Percentiles rank a stretch among this genome's conserved stretches.
phyloP scores from a whole-genome alignment of 2,797 vertebrate species.

The Bovichtus variegatus region DNA sequence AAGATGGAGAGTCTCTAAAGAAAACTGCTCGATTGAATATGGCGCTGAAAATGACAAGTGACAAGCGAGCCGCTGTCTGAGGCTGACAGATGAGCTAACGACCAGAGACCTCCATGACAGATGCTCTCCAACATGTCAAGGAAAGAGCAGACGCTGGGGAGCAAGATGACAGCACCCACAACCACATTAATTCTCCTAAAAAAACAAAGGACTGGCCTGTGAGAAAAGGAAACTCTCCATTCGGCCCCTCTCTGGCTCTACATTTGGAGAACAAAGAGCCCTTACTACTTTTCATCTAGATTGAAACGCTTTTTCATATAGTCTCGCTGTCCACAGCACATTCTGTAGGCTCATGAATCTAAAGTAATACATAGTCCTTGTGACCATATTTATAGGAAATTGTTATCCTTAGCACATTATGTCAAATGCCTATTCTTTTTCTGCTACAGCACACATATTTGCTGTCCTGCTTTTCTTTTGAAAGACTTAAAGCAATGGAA shows the following conservation, averaged over 20 bases:
- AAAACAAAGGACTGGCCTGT: constrained; percentile 42
- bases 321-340: background rate
- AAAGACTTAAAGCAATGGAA: background rate
- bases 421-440: background rate
- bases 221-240: constrained; percentile 31
- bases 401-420: background rate
- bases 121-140: constrained; percentile 75
- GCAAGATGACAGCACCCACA: constrained; percentile 56
- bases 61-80: constrained; percentile 77
- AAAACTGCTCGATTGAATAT: constrained; percentile 73
- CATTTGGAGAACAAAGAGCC: constrained; percentile 47
- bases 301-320: constrained; percentile 4
- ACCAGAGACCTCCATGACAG: constrained; percentile 81
- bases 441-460: background rate
- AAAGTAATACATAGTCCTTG: background rate
- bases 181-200: constrained; percentile 62
- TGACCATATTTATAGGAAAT: background rate
- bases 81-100: constrained; percentile 82
- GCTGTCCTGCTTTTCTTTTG: background rate
- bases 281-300: constrained; percentile 9
- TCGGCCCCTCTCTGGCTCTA: constrained; percentile 13
- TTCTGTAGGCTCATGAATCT: background rate
- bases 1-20: constrained; percentile 77
- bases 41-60: constrained; percentile 81
- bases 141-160: constrained; percentile 52